Percentiles rank a stretch among this genome's conserved stretches.
Evolutionary conservation across 2,113 vertebrate genomes (phyloP).

Genomic region (Rattus norvegicus): DNA sequence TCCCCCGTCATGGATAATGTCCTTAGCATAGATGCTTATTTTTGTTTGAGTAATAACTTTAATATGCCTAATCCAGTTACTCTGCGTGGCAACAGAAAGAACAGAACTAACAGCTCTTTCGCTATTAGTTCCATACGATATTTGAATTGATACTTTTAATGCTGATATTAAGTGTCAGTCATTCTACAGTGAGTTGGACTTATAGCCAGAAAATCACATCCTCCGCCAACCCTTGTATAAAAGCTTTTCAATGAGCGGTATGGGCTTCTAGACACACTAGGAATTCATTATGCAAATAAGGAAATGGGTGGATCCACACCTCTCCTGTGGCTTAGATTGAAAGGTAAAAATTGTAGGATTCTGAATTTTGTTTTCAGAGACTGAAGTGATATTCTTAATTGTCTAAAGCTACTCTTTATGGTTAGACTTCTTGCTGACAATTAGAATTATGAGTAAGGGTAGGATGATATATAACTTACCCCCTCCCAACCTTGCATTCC

Average conservation of each 20-base stretch:
- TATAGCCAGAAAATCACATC: constrained; percentile 86
- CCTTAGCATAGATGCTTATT: constrained; percentile 89
- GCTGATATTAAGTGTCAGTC: constrained; percentile 92
- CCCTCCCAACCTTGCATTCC: constrained; percentile 50
- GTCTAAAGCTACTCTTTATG: constrained; percentile 67
- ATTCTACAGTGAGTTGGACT: constrained; percentile 83
- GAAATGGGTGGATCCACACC: constrained; percentile 15
- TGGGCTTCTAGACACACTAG: constrained; percentile 87
- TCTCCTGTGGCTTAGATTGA: constrained; percentile 52
- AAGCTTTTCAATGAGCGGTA: constrained; percentile 92
- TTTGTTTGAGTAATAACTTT: constrained; percentile 94
- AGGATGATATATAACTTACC: constrained; percentile 59
- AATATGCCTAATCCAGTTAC: constrained; percentile 94
- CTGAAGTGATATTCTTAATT: constrained; percentile 77
- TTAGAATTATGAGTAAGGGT: constrained; percentile 67
- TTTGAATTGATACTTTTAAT: constrained; percentile 94
- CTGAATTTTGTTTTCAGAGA: constrained; percentile 69
- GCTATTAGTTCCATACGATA: constrained; percentile 90
- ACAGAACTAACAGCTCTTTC: no score
- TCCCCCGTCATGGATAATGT: constrained; percentile 71
- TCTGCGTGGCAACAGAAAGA: constrained; percentile 79
- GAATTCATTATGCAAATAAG: constrained; percentile 89
- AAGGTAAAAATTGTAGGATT: constrained; percentile 71
- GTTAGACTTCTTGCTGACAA: constrained; percentile 77
- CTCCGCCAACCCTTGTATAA: constrained; percentile 77